Percentiles rank a stretch among this genome's conserved stretches.
Conservation (phyloP, 2,113 vertebrate species). For the Neoarius graeffei region DNA sequence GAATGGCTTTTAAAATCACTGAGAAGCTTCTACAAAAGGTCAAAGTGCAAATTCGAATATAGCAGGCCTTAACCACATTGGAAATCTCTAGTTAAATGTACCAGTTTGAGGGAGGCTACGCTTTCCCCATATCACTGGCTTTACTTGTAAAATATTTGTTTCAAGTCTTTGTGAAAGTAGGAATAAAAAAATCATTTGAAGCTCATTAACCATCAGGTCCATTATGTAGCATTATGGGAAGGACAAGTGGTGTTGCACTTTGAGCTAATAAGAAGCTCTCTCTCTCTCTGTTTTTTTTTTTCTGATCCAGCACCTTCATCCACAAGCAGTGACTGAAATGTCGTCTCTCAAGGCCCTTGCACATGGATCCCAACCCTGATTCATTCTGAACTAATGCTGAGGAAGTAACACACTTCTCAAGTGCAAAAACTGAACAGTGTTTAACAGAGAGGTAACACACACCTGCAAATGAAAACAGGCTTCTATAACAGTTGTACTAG, state of each 20-base stretch:
- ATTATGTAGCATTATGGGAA: conserved; percentile 27
- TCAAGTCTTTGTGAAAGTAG: conserved; percentile 30
- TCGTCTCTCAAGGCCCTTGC: conserved; percentile 59
- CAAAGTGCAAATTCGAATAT: conserved; percentile 65
- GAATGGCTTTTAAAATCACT: conserved; percentile 78
- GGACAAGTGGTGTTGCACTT: conserved; percentile 70
- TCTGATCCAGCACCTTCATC: conserved; percentile 43
- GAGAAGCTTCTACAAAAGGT: conserved; percentile 73
- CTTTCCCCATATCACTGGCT: not conserved
- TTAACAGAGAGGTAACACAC: conserved; percentile 42
- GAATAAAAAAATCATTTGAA: conserved; percentile 26
- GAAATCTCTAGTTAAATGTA: conserved; percentile 3
- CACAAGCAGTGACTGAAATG: conserved; percentile 59
- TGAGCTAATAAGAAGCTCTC: conserved; percentile 71
- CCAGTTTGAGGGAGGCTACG: conserved; percentile 9
- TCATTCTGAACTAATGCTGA: conserved; percentile 31
- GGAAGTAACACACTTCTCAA: conserved; percentile 40
- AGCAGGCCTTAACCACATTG: conserved; percentile 34
- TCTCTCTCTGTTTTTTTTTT: conserved; percentile 57
- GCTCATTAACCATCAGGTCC: conserved; percentile 25
- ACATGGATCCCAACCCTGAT: conserved; percentile 44
- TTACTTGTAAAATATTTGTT: conserved; percentile 13
- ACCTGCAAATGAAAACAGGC: conserved; percentile 39
- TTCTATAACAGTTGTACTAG: conserved; percentile 52
- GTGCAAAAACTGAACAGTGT: conserved; percentile 46